Evolutionary conservation across 2,888 invertebrate genomes (phyloP).

Genomic region (Aleiodes alternator): DNA sequence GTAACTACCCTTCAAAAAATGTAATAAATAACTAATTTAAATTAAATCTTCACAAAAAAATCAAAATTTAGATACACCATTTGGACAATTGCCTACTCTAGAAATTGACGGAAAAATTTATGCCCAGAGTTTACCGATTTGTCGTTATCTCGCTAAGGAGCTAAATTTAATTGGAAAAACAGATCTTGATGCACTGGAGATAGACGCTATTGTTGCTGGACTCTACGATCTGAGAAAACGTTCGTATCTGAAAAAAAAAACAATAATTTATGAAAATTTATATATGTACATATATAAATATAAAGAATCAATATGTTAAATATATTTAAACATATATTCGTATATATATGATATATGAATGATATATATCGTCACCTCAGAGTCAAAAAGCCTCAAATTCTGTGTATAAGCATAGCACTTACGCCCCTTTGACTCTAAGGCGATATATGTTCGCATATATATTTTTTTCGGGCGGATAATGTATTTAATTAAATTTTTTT

Average conservation of each 20-base stretch:
- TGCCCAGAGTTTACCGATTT: slow-evolving; percentile 66
- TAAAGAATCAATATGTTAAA: no score
- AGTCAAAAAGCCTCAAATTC: no score
- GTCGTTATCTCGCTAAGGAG: slow-evolving; percentile 68
- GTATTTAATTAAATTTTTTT: not conserved
- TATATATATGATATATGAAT: no score
- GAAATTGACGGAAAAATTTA: slow-evolving; percentile 67
- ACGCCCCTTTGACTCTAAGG: no score
- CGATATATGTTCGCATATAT: no score
- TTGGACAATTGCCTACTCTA: slow-evolving; percentile 66
- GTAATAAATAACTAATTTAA: no score
- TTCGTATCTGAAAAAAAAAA: slow-evolving; percentile 52
- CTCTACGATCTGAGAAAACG: slow-evolving; percentile 66
- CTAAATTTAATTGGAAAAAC: slow-evolving; percentile 65
- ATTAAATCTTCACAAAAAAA: slow-evolving; percentile 9
- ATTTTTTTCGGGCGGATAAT: no score
- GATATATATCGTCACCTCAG: no score
- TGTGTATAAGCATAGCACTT: no score
- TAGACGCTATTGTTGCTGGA: slow-evolving; percentile 63
- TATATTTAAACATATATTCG: no score
- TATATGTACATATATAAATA: no score
- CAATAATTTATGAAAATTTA: no score
- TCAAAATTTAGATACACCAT: slow-evolving; percentile 62
- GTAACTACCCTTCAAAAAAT: slow-evolving; percentile 47
- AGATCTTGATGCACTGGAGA: slow-evolving; percentile 65